Evolutionary conservation across 2,888 invertebrate genomes (phyloP).

Genomic region (Strigamia transsilvanica): DNA sequence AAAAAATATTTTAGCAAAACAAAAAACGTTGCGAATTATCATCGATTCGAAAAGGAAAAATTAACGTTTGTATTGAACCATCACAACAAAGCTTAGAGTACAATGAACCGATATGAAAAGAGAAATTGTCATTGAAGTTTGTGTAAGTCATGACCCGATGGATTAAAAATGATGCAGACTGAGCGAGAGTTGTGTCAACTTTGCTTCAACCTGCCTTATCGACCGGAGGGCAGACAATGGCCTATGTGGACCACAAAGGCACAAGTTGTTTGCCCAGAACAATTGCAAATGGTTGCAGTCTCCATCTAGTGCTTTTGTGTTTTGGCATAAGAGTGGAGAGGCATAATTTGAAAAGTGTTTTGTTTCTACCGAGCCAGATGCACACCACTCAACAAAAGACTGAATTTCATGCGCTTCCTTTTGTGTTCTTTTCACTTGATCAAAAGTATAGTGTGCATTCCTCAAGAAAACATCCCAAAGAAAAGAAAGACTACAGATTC

Average conservation of each 20-base stretch:
- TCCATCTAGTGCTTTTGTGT: conserved; percentile 30
- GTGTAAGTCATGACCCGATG: conserved; percentile 23
- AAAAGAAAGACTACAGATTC: background rate
- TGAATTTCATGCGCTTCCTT: conserved; percentile 26
- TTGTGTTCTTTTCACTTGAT: conserved; percentile 30
- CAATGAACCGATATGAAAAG: conserved; percentile 25
- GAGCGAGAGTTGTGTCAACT: conserved; percentile 30
- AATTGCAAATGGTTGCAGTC: conserved; percentile 30
- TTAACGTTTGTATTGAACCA: conserved; percentile 6
- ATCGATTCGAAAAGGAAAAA: background rate
- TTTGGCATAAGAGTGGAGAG: conserved; percentile 30
- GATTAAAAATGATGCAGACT: conserved; percentile 30
- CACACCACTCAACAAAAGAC: conserved; percentile 21
- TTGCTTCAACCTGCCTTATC: conserved; percentile 30
- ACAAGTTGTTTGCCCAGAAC: conserved; percentile 30
- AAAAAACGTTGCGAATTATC: background rate
- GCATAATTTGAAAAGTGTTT: conserved; percentile 30
- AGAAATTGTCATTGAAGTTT: conserved; percentile 21
- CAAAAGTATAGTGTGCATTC: conserved; percentile 23
- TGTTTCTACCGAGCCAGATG: conserved; percentile 30
- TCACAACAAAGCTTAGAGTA: background rate
- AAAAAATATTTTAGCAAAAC: too few species aligned
- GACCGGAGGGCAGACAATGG: conserved; percentile 30
- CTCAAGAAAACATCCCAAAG: conserved; percentile 21
- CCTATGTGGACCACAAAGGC: conserved; percentile 26